A percentile compares a stretch with the other conserved stretches of the same genome.
Conservation (phyloP, 2,888 invertebrate species). For the Rhyacophila evoluta region DNA sequence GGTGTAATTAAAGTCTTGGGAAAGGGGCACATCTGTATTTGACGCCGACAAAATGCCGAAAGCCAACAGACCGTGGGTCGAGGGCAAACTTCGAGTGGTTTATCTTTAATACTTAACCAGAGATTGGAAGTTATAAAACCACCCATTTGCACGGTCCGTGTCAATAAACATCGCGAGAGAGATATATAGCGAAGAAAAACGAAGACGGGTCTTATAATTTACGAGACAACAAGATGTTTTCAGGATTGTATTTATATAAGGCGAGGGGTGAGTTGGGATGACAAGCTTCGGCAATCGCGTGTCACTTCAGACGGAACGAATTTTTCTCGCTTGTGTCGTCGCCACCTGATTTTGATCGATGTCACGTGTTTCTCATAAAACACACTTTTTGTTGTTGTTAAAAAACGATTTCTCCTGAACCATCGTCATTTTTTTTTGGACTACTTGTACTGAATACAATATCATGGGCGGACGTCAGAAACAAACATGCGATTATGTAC, state of each 20-base stretch:
- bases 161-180: neutral
- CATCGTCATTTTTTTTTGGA: neutral
- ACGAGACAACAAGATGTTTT: constrained; percentile 20
- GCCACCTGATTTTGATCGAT: constrained; percentile 18
- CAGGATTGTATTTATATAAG: neutral
- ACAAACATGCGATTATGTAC: neutral
- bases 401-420: neutral
- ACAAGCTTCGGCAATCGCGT: constrained; percentile 6
- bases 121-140: no score
- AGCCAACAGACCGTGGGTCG: no score
- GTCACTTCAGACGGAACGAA: neutral
- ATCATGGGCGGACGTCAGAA: neutral
- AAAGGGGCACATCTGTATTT: no score
- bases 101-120: no score
- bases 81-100: no score
- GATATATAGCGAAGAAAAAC: neutral
- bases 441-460: neutral
- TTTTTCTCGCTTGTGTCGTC: neutral
- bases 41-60: no score
- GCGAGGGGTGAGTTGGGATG: neutral
- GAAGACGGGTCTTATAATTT: neutral
- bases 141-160: neutral
- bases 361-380: constrained; percentile 3
- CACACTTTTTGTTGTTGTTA: neutral
- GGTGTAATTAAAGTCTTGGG: no score